phyloP scores from a whole-genome alignment of 2,888 invertebrate genomes.

The Mellilla xanthometata region DNA sequence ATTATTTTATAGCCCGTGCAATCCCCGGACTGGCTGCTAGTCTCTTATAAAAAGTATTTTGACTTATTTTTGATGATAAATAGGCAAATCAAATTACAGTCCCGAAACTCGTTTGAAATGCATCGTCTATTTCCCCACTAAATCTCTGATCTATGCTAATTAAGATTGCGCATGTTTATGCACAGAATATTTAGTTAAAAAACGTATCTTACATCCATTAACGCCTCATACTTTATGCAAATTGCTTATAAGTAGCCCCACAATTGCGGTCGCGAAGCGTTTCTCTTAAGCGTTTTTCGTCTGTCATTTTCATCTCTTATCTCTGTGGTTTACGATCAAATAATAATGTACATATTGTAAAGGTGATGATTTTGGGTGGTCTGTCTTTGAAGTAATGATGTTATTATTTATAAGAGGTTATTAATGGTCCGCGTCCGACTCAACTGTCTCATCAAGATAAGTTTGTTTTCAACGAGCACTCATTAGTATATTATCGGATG shows the following conservation, averaged over 20 bases:
- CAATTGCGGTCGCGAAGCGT: constrained; percentile 58
- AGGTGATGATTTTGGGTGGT: constrained; percentile 82
- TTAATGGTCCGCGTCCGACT: constrained; percentile 62
- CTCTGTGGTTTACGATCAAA: constrained; percentile 59
- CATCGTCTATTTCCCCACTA: constrained; percentile 39
- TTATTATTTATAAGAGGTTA: constrained; percentile 74
- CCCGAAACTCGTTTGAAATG: constrained; percentile 31
- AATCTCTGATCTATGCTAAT: constrained; percentile 68
- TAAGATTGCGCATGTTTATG: no score
- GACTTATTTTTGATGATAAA: constrained; percentile 25
- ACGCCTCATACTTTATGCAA: constrained; percentile 76
- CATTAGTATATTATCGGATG: constrained; percentile 72
- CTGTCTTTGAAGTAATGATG: constrained; percentile 67
- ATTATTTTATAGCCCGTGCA: no score
- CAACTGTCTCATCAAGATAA: constrained; percentile 76
- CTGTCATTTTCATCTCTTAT: constrained; percentile 58
- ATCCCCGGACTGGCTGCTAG: no score
- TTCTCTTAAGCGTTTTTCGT: constrained; percentile 65
- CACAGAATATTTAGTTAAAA: constrained; percentile 63
- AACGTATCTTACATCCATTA: constrained; percentile 69
- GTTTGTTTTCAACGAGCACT: constrained; percentile 71
- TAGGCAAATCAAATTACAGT: constrained; percentile 29
- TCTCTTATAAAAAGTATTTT: constrained; percentile 24
- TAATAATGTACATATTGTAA: constrained; percentile 49
- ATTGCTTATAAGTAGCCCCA: constrained; percentile 56